Evolutionary conservation across 1,140 invertebrate genomes (phyloP).

Genomic region (Chrysomallon squamiferum): DNA sequence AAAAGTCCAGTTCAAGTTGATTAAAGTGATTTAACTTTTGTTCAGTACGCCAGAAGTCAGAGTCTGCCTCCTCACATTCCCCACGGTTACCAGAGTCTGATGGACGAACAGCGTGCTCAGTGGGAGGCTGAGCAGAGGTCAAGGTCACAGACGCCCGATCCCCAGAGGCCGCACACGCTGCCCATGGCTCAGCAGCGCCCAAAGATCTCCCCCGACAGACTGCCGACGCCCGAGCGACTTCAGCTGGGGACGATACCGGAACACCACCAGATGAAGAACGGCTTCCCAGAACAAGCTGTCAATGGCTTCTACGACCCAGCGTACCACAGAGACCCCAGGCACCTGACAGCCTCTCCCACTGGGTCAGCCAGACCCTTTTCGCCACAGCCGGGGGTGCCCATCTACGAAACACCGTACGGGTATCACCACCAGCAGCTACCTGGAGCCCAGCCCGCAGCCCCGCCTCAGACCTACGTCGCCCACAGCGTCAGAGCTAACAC

Average conservation of each 20-base stretch:
- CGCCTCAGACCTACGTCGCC: conserved; percentile 38
- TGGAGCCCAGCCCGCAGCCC: conserved; percentile 24
- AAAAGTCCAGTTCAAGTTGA: too few relatives aligned
- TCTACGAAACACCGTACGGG: conserved; percentile 25
- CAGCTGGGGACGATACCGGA: conserved; percentile 52
- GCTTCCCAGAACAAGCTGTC: conserved; percentile 18
- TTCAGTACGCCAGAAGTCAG: conserved; percentile 42
- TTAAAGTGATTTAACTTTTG: too few relatives aligned
- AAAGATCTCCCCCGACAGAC: conserved; percentile 38
- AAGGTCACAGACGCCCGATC: conserved; percentile 48
- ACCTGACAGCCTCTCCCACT: conserved; percentile 10
- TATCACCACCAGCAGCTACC: conserved; percentile 8
- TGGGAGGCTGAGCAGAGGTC: conserved; percentile 37
- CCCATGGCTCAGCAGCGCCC: conserved; percentile 4
- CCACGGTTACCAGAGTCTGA: conserved; percentile 24
- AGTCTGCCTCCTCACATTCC: conserved; percentile 37
- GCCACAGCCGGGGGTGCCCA: conserved; percentile 23
- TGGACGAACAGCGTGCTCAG: conserved; percentile 26
- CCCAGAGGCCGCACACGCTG: conserved; percentile 24
- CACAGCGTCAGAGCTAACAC: conserved; percentile 39
- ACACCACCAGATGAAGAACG: conserved; percentile 45
- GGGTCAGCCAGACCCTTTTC: conserved; percentile 23
- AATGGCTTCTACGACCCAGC: conserved; percentile 21
- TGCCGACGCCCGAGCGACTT: conserved; percentile 26
- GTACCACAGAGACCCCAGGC: conserved; percentile 4